phyloP scores from a whole-genome alignment of 2,888 invertebrate genomes.

The Monoplex corrugatus region DNA sequence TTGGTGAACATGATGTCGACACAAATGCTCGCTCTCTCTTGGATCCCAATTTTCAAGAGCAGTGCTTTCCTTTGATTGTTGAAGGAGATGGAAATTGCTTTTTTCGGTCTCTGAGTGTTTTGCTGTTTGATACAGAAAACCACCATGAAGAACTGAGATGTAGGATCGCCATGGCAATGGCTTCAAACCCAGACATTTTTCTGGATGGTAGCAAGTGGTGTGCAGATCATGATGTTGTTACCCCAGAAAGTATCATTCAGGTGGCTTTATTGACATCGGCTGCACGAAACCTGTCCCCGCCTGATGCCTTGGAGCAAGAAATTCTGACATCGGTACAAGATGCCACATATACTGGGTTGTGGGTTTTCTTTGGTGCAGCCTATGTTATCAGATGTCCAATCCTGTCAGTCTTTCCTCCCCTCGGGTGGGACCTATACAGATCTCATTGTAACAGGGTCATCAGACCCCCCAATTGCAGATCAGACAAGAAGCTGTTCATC shows the following conservation, averaged over 20 bases:
- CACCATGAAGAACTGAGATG: neutral
- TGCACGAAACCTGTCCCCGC: neutral
- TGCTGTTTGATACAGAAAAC: neutral
- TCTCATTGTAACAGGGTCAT: neutral
- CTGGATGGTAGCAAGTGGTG: neutral
- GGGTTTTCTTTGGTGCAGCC: neutral
- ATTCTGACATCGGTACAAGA: neutral
- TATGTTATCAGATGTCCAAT: neutral
- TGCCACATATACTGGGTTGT: neutral
- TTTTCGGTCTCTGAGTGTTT: no score
- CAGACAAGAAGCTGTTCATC: neutral
- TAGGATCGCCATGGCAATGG: neutral
- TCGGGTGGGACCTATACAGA: neutral
- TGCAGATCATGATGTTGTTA: neutral
- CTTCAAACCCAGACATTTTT: neutral
- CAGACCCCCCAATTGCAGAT: neutral
- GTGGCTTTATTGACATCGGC: neutral
- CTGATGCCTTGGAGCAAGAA: neutral
- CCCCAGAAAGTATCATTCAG: neutral
- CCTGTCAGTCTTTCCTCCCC: neutral
- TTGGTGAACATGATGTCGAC: neutral
- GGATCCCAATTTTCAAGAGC: neutral
- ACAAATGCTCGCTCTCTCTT: neutral
- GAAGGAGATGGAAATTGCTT: neutral
- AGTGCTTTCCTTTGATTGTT: neutral